A percentile compares a stretch with the other conserved stretches of the same genome.
Conservation (phyloP, 1,140 invertebrate genomes). For the Anoplolepis gracilipes region DNA sequence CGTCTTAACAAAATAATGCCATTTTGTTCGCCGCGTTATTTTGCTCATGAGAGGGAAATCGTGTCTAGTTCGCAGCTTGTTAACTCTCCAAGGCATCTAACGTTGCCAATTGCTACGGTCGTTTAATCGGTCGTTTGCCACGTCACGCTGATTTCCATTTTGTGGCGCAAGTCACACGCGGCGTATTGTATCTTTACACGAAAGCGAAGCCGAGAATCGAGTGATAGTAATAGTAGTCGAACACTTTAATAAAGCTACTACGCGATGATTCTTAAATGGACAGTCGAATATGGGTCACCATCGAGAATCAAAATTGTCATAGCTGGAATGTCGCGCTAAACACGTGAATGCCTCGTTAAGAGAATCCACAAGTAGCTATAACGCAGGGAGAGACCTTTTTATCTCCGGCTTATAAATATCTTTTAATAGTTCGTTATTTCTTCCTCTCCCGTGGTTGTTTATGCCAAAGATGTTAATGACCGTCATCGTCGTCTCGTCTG, state of each 20-base stretch:
- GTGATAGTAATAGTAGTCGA: not conserved
- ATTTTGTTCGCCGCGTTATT: not conserved
- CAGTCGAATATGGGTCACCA: conserved; percentile 45
- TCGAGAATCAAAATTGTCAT: conserved; percentile 65
- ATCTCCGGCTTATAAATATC: conserved; percentile 35
- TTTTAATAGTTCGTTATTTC: conserved; percentile 34
- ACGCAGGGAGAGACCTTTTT: not conserved
- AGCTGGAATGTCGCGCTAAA: conserved; percentile 61
- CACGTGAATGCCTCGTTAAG: conserved; percentile 73
- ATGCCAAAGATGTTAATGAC: not conserved
- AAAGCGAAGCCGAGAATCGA: not conserved
- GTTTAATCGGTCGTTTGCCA: not conserved
- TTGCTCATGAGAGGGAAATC: not conserved
- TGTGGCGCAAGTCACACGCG: not conserved
- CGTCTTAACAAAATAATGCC: not conserved
- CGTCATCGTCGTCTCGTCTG: not conserved
- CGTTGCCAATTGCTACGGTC: not conserved
- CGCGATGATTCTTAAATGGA: conserved; percentile 57
- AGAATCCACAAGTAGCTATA: conserved; percentile 27
- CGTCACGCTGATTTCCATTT: conserved; percentile 11
- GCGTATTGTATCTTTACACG: not conserved
- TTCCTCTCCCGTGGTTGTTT: not conserved
- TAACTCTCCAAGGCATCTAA: not conserved
- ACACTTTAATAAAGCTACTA: conserved; percentile 31
- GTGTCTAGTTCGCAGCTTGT: not conserved